Base-by-base conservation (phyloP, 1,140 invertebrate species). In the Hypothenemus hampei region DNA sequence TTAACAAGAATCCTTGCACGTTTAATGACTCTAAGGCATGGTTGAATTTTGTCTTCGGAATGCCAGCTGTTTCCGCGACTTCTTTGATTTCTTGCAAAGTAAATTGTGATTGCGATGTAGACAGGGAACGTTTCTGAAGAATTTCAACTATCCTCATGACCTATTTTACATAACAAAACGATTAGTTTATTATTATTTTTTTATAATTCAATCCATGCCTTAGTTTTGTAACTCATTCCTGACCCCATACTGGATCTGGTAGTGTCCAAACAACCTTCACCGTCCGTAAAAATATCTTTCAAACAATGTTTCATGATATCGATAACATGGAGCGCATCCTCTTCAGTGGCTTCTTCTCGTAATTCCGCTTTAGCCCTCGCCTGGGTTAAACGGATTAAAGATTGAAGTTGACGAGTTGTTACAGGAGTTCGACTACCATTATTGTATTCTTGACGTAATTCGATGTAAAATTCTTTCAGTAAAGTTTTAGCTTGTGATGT, bases 301-400 rank as follows among this genome's bases (percentile, higher is more conserved):
- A 95, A 78, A 65, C 89, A 90, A 66, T 85, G 81, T 61, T 85
- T 84, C 69, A 95, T 82, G 43, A 97, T 80, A 65, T 92, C 86
- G 16, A 97, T 79, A 15, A 95, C 84, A 69, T 97, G 91, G 48
- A 79, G 71, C 3, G 93, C 93, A 76, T 98, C 93, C 47, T 79
- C 64, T 48, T 73, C 77, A 5, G 84, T 91, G 1, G 87, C 90
- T 67, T 83, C 79, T 71, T 87, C 84, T 56, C 91, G 74, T 37
- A 97, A 74, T 68, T 95, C 92, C 11, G 88, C 66, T 64, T 91
- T 84, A 5, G 93, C 92, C 70, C 93, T 75, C 16, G 93, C 91
- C 83, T 87, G 37, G 10, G 91, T 88, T 2, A 98, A 74, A 66
- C 93, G 72, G 26, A 95, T 87, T 37, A 97, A 77, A 5, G 91